phyloP scores from a whole-genome alignment of 2,113 vertebrate genomes.

The Cynoglossus semilaevis region DNA sequence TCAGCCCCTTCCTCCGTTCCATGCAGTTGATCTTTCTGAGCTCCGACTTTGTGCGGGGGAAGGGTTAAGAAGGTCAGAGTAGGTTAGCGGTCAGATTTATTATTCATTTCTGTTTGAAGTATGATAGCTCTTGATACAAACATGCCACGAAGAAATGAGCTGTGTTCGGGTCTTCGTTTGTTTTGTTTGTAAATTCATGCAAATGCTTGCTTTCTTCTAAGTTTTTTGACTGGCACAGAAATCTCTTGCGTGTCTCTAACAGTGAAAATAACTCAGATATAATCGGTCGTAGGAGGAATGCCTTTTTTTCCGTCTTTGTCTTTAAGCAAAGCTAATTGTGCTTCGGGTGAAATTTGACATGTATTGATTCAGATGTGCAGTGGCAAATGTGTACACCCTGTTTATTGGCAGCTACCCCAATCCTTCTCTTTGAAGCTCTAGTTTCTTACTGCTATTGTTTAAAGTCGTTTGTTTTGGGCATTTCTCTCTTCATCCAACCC shows the following conservation, averaged over 20 bases:
- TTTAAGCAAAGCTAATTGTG: conserved; percentile 63
- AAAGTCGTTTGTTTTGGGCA: conserved; percentile 7
- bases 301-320: conserved; percentile 39
- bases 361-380: conserved; percentile 65
- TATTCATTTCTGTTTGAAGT: conserved; percentile 1
- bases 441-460: conserved; percentile 56
- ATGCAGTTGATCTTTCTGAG: conserved; percentile 36
- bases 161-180: conserved; percentile 30
- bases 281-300: conserved; percentile 46
- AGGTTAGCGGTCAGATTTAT: conserved; percentile 24
- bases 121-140: conserved; percentile 30
- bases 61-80: conserved; percentile 51
- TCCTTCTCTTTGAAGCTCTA: conserved; percentile 55
- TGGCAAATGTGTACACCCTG: conserved; percentile 37
- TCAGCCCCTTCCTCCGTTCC: conserved; percentile 9
- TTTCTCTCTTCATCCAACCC: conserved; percentile 1
- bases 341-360: conserved; percentile 69
- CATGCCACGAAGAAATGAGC: conserved; percentile 29
- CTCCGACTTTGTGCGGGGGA: conserved; percentile 21
- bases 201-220: conserved; percentile 34
- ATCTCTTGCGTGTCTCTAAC: conserved; percentile 48
- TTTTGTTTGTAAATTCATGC: conserved; percentile 38
- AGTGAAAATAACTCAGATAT: conserved; percentile 21
- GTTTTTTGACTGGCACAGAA: conserved; percentile 46
- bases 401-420: conserved; percentile 62